phyloP scores from a whole-genome alignment of 2,888 invertebrate genomes.

The Stenchaetothrips biformis region DNA sequence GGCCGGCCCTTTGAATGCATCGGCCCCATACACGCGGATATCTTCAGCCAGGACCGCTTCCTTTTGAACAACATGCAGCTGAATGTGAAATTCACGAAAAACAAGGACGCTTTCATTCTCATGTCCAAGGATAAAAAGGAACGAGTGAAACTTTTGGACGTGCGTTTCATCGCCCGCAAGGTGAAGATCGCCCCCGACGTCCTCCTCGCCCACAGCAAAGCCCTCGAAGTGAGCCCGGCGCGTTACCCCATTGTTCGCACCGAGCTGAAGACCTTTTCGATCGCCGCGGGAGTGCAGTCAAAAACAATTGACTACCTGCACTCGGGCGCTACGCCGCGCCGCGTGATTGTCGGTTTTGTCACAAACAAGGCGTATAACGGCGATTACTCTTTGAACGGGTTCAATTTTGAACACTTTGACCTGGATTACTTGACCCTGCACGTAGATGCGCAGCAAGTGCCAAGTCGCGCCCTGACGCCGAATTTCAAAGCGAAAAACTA shows the following conservation, averaged over 20 bases:
- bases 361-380: slow-evolving; percentile 37
- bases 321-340: slow-evolving; percentile 40
- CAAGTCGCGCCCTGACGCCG: slow-evolving; percentile 37
- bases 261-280: slow-evolving; percentile 38
- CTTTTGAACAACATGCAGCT: slow-evolving; percentile 38
- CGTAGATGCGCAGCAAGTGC: slow-evolving; percentile 37
- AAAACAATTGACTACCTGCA: slow-evolving; percentile 41
- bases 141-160: slow-evolving; percentile 36
- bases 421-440: slow-evolving; percentile 36
- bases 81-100: slow-evolving; percentile 34
- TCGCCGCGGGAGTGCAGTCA: slow-evolving; percentile 37
- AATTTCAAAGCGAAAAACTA: slow-evolving; percentile 34
- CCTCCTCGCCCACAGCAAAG: slow-evolving; percentile 38
- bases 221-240: slow-evolving; percentile 37
- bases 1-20: slow-evolving; percentile 30
- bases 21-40: slow-evolving; percentile 37
- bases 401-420: slow-evolving; percentile 35
- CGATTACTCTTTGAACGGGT: slow-evolving; percentile 32
- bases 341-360: slow-evolving; percentile 41
- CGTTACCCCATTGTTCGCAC: slow-evolving; percentile 38
- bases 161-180: slow-evolving; percentile 37
- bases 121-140: slow-evolving; percentile 29
- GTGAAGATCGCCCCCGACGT: slow-evolving; percentile 38
- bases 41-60: slow-evolving; percentile 38
- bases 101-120: slow-evolving; percentile 36